Base-by-base conservation (phyloP, 2,888 invertebrate genomes). In the Sminthurinus aureus region DNA sequence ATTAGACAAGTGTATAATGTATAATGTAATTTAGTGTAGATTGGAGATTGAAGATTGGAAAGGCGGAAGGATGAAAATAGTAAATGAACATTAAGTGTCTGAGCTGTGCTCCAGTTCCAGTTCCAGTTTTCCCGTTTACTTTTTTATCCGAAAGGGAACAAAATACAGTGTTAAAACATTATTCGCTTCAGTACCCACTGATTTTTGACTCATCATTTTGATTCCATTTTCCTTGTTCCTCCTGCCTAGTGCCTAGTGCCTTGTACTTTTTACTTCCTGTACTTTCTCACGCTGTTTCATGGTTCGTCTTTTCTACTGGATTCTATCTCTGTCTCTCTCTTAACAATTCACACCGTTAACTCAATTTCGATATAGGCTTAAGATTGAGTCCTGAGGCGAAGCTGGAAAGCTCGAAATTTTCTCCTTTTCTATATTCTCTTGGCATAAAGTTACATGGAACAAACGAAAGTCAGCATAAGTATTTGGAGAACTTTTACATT, bases 181-280 rank as follows among this genome's bases (percentile, higher is more conserved):
- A 82, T 84, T 84, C 84, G 84, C 84, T 66, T 81, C 82, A 80
- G 69, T 82, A 82, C 82, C 76, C 50, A 51, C 67, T 80, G 79
- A 82, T 82, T 82, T 78, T 66, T 82, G 79, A 82, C 76, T 82
- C 84, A 84, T 84, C 84, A 84, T 84, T 84, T 84, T 84, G 74
- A 84, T 84, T 82, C 79, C 78, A 79, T 79, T 69, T 79, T 79
- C 50, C 69, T 69, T 38, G 13, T 67, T 15, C 38, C 66, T 20
- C 20, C 51, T 50, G n/a, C 51, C 18, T n/a, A n/a, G n/a, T n/a
- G n/a, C n/a, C n/a, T n/a, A n/a, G n/a, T n/a, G n/a, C n/a, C 20
- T 76, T 52, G n/a, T 12, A 50, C 67, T 79, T 73, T 26, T 66
- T 50, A 51, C 75, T 58, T 74, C 73, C 26, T 58, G 22, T 64